Conservation (phyloP, 2,113 vertebrate species). For the Tachysurus vachellii region DNA sequence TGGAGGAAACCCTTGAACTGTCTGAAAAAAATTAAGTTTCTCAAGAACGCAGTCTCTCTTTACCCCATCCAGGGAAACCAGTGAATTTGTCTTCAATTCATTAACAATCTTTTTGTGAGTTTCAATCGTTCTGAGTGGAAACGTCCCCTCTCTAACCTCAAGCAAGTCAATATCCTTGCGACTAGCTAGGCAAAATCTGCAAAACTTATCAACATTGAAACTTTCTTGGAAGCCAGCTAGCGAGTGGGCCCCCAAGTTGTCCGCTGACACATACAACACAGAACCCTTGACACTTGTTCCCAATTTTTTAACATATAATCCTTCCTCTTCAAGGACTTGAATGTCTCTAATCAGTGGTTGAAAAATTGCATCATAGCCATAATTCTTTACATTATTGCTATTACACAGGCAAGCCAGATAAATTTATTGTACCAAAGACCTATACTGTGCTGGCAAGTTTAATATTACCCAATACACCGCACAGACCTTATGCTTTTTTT, state of each 20-base stretch:
- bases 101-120: not conserved
- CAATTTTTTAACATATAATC: slow-evolving; percentile 7
- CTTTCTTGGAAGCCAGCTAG: not conserved
- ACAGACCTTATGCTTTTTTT: no score
- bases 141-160: not conserved
- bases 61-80: not conserved
- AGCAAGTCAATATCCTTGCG: not conserved
- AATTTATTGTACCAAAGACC: no score
- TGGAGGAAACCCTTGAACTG: not conserved
- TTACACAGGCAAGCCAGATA: no score
- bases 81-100: not conserved
- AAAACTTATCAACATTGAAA: not conserved
- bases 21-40: not conserved
- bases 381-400: no score
- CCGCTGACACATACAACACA: not conserved
- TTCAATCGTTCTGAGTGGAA: not conserved
- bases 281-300: not conserved
- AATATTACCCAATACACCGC: no score
- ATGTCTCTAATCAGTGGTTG: not conserved
- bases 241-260: not conserved
- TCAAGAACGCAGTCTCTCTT: not conserved
- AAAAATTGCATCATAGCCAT: no score
- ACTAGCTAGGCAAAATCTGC: not conserved
- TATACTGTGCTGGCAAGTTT: no score
- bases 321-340: not conserved